Evolutionary conservation across 2,113 vertebrate species (phyloP).

Genomic region (Epinephelus cyanopodus): DNA sequence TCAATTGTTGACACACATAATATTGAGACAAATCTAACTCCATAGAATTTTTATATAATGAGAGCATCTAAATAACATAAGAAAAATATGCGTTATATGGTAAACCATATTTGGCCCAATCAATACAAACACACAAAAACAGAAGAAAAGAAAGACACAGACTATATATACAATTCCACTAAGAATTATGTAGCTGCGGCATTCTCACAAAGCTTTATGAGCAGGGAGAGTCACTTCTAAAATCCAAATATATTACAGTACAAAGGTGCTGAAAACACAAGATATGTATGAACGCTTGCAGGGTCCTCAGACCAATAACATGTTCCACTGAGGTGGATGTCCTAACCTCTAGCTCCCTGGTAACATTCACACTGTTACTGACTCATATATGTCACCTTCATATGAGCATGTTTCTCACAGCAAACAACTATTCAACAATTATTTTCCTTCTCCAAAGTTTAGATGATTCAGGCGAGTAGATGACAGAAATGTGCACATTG

Average conservation of each 20-base stretch:
- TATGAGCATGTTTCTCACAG: conserved; percentile 46
- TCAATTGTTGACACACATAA: no score
- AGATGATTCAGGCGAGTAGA: not conserved
- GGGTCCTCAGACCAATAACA: not conserved
- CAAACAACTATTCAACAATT: conserved; percentile 27
- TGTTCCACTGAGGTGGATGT: not conserved
- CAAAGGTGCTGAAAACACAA: conserved; percentile 64
- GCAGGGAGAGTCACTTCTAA: conserved; percentile 12
- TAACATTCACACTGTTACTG: conserved; percentile 5
- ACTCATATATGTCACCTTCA: conserved; percentile 27
- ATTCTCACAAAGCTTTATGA: conserved; percentile 27
- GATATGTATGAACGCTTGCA: conserved; percentile 18
- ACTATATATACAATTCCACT: not conserved
- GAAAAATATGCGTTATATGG: not conserved
- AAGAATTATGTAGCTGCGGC: conserved; percentile 34
- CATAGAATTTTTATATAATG: not conserved
- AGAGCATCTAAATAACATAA: conserved; percentile 15
- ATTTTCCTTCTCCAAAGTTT: conserved; percentile 25
- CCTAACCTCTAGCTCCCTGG: not conserved
- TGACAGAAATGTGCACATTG: conserved; percentile 5
- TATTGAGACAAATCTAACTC: no score
- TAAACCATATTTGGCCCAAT: conserved; percentile 46
- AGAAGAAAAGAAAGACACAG: conserved; percentile 19
- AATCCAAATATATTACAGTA: conserved; percentile 49
- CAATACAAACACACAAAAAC: conserved; percentile 20